These are phyloP conservation scores for Sinhomidia bicolor DNA, from an alignment of 2,888 invertebrate species.

Conservation along the genomic window DNA sequence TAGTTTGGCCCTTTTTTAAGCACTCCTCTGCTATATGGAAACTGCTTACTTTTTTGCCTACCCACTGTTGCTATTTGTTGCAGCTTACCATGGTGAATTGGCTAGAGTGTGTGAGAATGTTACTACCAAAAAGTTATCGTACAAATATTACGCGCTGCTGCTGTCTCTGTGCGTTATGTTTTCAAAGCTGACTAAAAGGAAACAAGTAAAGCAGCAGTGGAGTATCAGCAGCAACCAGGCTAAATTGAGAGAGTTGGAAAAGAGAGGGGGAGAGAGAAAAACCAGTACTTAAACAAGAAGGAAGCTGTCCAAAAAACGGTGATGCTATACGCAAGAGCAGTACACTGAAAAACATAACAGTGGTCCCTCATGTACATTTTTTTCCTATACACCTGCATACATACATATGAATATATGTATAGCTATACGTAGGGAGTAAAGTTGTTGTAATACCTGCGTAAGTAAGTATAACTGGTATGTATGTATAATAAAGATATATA, in stretches of 20 bases:
- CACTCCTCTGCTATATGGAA: slow-evolving; percentile 1
- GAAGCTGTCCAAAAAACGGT: slow-evolving; percentile 67
- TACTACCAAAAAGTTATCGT: slow-evolving; percentile 25
- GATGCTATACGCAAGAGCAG: slow-evolving; percentile 70
- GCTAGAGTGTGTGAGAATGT: neutral
- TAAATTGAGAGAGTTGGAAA: slow-evolving; percentile 42
- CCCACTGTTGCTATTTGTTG: slow-evolving; percentile 71
- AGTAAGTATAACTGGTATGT: neutral
- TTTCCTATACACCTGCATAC: slow-evolving; percentile 20
- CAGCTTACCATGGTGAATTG: slow-evolving; percentile 12
- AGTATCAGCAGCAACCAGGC: slow-evolving; percentile 1
- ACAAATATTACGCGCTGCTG: slow-evolving; percentile 4
- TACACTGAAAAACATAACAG: slow-evolving; percentile 52
- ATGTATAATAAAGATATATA: neutral
- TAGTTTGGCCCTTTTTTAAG: slow-evolving; percentile 20
- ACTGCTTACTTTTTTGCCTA: slow-evolving; percentile 50
- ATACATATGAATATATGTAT: slow-evolving; percentile 3
- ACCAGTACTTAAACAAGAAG: slow-evolving; percentile 55
- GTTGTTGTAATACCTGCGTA: neutral
- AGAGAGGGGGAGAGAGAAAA: neutral
- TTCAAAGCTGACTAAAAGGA: slow-evolving; percentile 25
- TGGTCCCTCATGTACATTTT: slow-evolving; percentile 37
- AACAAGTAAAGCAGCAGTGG: neutral
- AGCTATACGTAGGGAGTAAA: neutral
- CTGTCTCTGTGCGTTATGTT: slow-evolving; percentile 33